These are phyloP conservation scores for Poeciliopsis turrubarensis DNA, from an alignment of 2,113 vertebrate species.

Conservation along the genomic window DNA sequence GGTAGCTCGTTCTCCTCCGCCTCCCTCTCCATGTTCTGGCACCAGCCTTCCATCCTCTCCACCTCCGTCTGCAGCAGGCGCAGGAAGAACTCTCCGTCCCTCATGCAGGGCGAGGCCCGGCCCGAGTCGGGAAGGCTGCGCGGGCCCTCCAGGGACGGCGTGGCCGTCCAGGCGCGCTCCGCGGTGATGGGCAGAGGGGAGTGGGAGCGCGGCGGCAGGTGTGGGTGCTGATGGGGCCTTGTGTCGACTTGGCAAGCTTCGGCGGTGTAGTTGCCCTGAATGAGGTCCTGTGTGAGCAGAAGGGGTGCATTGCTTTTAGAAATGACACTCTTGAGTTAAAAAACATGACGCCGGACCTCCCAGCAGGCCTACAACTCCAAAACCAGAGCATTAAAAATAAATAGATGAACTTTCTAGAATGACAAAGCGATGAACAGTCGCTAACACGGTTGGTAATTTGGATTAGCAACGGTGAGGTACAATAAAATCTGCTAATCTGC, in stretches of 20 bases:
- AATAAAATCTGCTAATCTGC: background rate
- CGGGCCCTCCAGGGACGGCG: slow-evolving; percentile 84
- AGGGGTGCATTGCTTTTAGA: background rate
- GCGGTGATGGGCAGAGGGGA: slow-evolving; percentile 76
- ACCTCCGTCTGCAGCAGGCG: slow-evolving; percentile 94
- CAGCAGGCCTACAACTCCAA: background rate
- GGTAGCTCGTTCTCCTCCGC: slow-evolving; percentile 95
- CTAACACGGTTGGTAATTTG: background rate
- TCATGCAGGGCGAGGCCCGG: slow-evolving; percentile 91
- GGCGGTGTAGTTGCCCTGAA: slow-evolving; percentile 89
- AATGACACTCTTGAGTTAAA: background rate
- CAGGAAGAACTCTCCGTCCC: slow-evolving; percentile 96
- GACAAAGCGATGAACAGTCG: background rate
- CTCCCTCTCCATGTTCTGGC: slow-evolving; percentile 96
- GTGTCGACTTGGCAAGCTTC: slow-evolving; percentile 75
- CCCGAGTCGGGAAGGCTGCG: slow-evolving; percentile 95
- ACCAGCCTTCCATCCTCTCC: slow-evolving; percentile 98
- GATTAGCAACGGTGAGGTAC: background rate
- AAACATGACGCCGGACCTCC: background rate
- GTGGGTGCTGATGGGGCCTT: slow-evolving; percentile 77
- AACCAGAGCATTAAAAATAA: background rate
- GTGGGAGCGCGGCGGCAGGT: slow-evolving; percentile 74
- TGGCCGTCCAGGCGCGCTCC: slow-evolving; percentile 85
- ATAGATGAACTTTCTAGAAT: background rate
- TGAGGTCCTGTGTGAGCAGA: slow-evolving; percentile 73